phyloP scores from a whole-genome alignment of 2,113 vertebrate genomes.

The Hemichromis elongatus region DNA sequence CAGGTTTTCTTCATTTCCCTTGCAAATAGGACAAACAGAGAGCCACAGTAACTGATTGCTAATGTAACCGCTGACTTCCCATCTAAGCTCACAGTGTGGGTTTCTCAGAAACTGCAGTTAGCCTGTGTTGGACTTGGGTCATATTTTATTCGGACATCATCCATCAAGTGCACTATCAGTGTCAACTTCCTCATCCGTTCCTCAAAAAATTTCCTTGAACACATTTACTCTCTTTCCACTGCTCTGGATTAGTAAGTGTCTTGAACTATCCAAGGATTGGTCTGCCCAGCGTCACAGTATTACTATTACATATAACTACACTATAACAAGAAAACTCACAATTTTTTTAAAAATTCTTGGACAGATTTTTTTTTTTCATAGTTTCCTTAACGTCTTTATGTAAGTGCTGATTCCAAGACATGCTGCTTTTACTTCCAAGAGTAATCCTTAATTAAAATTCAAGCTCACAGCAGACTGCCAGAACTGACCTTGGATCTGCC shows the following conservation, averaged over 20 bases:
- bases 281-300: neutral
- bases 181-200: neutral
- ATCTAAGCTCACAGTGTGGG: neutral
- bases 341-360: neutral
- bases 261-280: neutral
- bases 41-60: neutral
- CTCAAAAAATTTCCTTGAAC: neutral
- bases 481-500: conserved; percentile 27
- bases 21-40: conserved; percentile 16
- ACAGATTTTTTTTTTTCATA: neutral
- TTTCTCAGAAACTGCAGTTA: neutral
- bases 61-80: neutral
- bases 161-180: neutral
- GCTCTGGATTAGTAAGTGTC: neutral
- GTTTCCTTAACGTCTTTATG: neutral
- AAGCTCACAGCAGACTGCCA: neutral
- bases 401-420: neutral
- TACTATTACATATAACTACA: neutral
- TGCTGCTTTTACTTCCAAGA: neutral
- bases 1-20: conserved; percentile 37
- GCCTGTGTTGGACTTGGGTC: neutral
- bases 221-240: neutral
- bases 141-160: neutral
- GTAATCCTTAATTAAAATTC: conserved; percentile 21
- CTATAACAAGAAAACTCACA: neutral